Evolutionary conservation across 2,888 invertebrate species (phyloP), one percentile per base, ranked within the genome.

Genomic region (Trichogramma dendrolimi): DNA sequence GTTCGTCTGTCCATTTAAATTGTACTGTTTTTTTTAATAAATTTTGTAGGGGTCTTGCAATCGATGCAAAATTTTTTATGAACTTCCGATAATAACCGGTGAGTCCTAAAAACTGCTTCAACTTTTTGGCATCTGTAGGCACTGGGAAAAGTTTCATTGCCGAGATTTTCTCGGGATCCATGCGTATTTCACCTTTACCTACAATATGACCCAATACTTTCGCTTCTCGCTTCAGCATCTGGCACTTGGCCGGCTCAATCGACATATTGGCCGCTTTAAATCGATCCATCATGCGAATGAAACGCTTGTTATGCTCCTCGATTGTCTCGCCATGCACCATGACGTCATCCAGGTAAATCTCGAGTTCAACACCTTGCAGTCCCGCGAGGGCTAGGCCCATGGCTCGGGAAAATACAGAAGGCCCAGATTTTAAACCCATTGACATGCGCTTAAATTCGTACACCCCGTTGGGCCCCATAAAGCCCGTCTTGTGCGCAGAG

Each of bases 401-500:
- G 38, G 73, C 51, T 5, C 71, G 58, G 59, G 73, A 74, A 62
- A 73, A 77, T 4, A 70, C 71, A 4, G 67, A 65, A 5, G 72
- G 71, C 0, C 72, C 70, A 47, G 71, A 71, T n/a, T 65, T 60
- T 1, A 76, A 63, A 6, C 75, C 76, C 50, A 75, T 76, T 5
- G 73, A 70, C 71, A 75, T 72, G 0, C 67, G 49, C 1, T 67
- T 62, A 53, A 64, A 76, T 64, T 74, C 67, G 47, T 65, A 75
- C 54, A 73, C 68, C 4, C 72, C 70, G 39, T 66, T 67, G 0
- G 70, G 68, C 5, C 72, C 75, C 4, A 67, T 70, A 51, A 77
- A 73, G 4, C 71, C 76, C 0, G 75, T 76, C 61, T 77, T 76
- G 1, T 66, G 63, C 5, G 67, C 55, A 59, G 74, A 72, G 5